Percentiles rank a stretch among this genome's conserved stretches.
Evolutionary conservation across 64 coral and sea anemone genomes (phyloP).

Genomic region (Stylophora pistillata): DNA sequence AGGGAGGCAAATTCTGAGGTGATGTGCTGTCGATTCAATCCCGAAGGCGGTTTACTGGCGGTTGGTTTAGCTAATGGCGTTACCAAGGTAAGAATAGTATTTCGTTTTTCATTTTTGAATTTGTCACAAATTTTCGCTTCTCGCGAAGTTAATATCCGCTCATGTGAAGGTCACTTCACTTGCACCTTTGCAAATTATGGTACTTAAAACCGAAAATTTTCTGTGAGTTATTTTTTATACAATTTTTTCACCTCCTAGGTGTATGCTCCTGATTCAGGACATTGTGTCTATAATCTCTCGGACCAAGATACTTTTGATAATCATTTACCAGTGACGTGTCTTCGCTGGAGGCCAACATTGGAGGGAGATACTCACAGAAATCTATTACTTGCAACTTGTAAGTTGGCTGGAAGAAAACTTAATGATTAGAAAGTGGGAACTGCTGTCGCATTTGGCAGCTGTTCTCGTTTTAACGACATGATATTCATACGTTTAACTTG

Average conservation of each 20-base stretch:
- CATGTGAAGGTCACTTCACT: neutral
- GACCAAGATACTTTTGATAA: constrained; percentile 84
- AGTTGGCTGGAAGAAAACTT: constrained; percentile 21
- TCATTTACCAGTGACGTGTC: constrained; percentile 93
- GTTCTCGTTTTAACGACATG: neutral
- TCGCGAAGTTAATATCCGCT: neutral
- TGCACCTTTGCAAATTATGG: too few relatives aligned
- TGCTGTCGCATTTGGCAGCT: neutral
- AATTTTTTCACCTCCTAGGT: constrained; percentile 44
- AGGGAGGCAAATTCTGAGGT: constrained; percentile 96
- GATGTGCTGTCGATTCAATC: constrained; percentile 97
- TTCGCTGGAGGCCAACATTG: constrained; percentile 75
- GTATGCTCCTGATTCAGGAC: constrained; percentile 82
- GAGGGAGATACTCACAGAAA: constrained; percentile 77
- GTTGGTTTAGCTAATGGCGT: constrained; percentile 86
- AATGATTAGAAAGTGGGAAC: too few relatives aligned
- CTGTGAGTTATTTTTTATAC: neutral
- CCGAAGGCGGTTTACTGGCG: constrained; percentile 77
- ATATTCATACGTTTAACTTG: neutral
- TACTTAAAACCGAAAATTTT: too few relatives aligned
- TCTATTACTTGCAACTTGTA: constrained; percentile 91
- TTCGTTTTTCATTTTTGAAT: neutral
- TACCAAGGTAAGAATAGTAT: constrained; percentile 61
- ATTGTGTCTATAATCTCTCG: constrained; percentile 83
- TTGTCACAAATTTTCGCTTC: neutral